Evolutionary conservation across 1,140 invertebrate species (phyloP).

Genomic region (Dolichoris vasculosae): DNA sequence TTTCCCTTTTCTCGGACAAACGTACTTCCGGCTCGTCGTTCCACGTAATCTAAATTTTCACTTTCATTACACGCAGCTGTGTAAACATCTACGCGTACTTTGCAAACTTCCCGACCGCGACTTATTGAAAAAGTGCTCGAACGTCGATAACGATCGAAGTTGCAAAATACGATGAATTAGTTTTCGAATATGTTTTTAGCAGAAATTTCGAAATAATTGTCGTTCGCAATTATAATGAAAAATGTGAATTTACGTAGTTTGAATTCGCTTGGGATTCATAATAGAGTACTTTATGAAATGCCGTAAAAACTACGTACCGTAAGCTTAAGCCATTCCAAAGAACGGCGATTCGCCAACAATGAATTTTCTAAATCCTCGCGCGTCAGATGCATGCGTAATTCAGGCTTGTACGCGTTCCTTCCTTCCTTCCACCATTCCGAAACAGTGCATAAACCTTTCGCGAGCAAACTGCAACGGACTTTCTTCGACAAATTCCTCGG

Average conservation of each 20-base stretch:
- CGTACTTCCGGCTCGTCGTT: too few relatives aligned
- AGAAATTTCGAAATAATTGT: too few relatives aligned
- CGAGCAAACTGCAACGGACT: neutral
- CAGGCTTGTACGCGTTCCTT: neutral
- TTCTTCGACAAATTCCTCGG: neutral
- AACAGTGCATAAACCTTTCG: too few relatives aligned
- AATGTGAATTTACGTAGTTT: neutral
- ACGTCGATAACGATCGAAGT: too few relatives aligned
- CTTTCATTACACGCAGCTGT: too few relatives aligned
- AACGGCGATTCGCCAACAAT: neutral
- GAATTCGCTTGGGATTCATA: neutral
- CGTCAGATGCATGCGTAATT: slow-evolving; percentile 8
- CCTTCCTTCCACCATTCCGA: neutral
- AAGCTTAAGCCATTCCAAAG: neutral
- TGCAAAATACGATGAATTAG: too few relatives aligned
- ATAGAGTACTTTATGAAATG: neutral
- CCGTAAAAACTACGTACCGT: neutral
- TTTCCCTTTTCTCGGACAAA: too few relatives aligned
- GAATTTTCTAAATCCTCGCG: slow-evolving; percentile 12
- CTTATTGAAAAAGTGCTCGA: too few relatives aligned
- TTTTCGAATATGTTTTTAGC: too few relatives aligned
- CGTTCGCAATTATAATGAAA: neutral
- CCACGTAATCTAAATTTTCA: too few relatives aligned
- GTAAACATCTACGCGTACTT: too few relatives aligned
- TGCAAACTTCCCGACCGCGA: too few relatives aligned